phyloP scores from a whole-genome alignment of 2,797 vertebrate species.

The Hybognathus amarus region DNA sequence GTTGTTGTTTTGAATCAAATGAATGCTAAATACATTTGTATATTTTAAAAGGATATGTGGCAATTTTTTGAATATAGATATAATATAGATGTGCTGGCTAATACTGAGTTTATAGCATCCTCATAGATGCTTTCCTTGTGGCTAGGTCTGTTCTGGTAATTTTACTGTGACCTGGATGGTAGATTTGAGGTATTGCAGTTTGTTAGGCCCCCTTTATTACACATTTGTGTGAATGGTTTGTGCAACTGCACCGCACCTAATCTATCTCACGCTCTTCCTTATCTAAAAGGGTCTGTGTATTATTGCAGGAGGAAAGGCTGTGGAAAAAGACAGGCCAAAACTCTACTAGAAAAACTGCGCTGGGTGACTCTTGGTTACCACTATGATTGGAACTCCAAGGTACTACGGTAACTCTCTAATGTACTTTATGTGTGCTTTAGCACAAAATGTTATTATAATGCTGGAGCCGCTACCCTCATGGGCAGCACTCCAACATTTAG shows the following conservation, averaged over 20 bases:
- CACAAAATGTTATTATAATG: background rate
- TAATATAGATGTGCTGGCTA: background rate
- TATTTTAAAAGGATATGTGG: background rate
- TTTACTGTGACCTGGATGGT: background rate
- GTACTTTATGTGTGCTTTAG: background rate
- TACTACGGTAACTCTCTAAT: conserved; percentile 61
- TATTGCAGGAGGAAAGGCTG: conserved; percentile 73
- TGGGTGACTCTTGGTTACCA: conserved; percentile 98
- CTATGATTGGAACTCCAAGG: conserved; percentile 97
- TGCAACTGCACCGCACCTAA: background rate
- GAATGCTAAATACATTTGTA: background rate
- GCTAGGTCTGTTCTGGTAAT: background rate
- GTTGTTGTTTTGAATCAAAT: background rate
- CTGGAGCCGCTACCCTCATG: background rate
- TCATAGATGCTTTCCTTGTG: background rate
- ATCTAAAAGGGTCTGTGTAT: conserved; percentile 13
- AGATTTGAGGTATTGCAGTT: background rate
- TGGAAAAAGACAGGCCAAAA: conserved; percentile 77
- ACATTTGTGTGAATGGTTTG: background rate
- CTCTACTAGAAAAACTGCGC: conserved; percentile 89
- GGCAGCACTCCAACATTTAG: background rate
- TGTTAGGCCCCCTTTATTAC: conserved; percentile 2
- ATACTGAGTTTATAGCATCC: background rate
- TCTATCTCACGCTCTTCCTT: background rate
- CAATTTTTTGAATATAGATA: background rate